Conservation (phyloP, 2,888 invertebrate species). For the Antheraea yamamai region DNA sequence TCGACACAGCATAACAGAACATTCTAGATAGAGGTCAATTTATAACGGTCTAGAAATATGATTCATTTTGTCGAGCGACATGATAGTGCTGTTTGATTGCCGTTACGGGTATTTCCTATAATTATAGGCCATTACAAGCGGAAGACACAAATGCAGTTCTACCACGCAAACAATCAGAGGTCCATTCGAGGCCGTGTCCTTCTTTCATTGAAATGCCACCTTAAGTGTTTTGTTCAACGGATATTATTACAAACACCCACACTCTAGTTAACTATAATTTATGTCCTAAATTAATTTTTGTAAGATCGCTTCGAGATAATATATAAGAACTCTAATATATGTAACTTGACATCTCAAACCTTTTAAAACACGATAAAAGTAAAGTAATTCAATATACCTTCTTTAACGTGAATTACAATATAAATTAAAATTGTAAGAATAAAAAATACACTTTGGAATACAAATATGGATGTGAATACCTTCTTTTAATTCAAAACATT, state of each 20-base stretch:
- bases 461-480: too few relatives aligned
- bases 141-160: conserved; percentile 11
- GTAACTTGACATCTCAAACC: neutral
- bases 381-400: neutral
- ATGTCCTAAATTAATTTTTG: neutral
- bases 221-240: neutral
- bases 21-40: conserved; percentile 23
- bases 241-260: neutral
- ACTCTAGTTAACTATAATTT: neutral
- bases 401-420: too few relatives aligned
- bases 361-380: neutral
- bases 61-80: conserved; percentile 20
- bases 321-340: neutral
- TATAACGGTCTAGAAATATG: conserved; percentile 3
- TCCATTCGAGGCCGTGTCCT: conserved; percentile 12
- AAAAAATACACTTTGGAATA: too few relatives aligned
- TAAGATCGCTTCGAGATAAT: neutral
- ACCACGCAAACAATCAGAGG: neutral
- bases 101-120: conserved; percentile 20
- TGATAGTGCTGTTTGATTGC: conserved; percentile 11
- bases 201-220: conserved; percentile 7
- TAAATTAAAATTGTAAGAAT: too few relatives aligned
- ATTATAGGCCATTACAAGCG: conserved; percentile 12
- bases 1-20: conserved; percentile 30
- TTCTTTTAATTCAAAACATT: too few relatives aligned